These are phyloP conservation scores for Agriotes lineatus DNA, from an alignment of 2,888 invertebrate genomes.

Conservation along the genomic window DNA sequence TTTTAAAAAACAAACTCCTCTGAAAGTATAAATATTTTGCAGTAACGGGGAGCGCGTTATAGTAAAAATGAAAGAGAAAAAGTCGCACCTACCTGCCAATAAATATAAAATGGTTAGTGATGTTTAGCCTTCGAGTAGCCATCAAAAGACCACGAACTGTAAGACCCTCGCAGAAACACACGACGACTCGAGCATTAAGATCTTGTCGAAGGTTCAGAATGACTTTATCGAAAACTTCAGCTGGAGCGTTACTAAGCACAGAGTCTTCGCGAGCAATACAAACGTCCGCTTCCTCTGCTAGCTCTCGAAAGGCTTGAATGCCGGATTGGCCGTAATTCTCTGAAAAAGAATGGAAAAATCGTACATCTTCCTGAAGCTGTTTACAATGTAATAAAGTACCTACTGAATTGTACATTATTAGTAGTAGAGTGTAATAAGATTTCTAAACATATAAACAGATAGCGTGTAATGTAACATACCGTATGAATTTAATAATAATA, in stretches of 20 bases:
- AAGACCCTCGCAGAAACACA: slow-evolving; percentile 85
- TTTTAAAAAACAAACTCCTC: no score
- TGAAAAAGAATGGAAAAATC: slow-evolving; percentile 64
- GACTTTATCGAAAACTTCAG: slow-evolving; percentile 70
- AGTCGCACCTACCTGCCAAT: slow-evolving; percentile 73
- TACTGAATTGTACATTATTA: no score
- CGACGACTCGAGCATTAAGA: slow-evolving; percentile 72
- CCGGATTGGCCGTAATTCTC: slow-evolving; percentile 84
- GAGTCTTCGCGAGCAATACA: slow-evolving; percentile 80
- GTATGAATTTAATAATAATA: no score
- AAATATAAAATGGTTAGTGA: slow-evolving; percentile 73
- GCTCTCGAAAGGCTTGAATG: slow-evolving; percentile 79
- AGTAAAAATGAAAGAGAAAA: neutral
- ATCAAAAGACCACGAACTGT: slow-evolving; percentile 76
- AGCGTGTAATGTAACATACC: no score
- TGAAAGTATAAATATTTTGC: no score
- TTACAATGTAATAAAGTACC: no score
- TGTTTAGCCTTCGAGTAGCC: slow-evolving; percentile 71
- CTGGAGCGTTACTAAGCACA: slow-evolving; percentile 72
- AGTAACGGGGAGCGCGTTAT: neutral
- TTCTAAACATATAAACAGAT: no score
- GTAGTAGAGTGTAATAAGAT: no score
- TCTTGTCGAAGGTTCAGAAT: slow-evolving; percentile 70
- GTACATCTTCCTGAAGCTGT: no score
- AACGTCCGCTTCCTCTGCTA: slow-evolving; percentile 75